A percentile compares a stretch with the other conserved stretches of the same genome.
Evolutionary conservation across 2,797 vertebrate genomes (phyloP).

Genomic region (Gorsachius magnificus): DNA sequence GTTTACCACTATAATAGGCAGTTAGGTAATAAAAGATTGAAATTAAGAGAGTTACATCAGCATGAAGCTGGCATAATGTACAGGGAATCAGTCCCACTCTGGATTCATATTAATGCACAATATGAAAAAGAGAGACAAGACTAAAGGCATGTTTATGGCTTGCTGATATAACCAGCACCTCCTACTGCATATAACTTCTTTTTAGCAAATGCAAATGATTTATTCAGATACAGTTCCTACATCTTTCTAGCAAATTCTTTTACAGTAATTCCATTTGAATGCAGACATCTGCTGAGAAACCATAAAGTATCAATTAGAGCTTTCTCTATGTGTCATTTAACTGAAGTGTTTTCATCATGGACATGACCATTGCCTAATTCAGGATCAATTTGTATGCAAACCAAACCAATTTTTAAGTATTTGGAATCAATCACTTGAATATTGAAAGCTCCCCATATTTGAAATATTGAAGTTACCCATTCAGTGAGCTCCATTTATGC

Average conservation of each 20-base stretch:
- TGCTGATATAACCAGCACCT: constrained; percentile 1
- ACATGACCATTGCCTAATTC: constrained; percentile 48
- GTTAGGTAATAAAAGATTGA: neutral
- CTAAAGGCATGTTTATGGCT: constrained; percentile 22
- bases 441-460: constrained; percentile 26
- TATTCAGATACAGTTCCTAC: constrained; percentile 22
- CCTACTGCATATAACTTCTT: neutral
- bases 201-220: constrained; percentile 29
- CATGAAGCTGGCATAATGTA: neutral
- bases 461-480: constrained; percentile 29
- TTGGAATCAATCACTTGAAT: constrained; percentile 39
- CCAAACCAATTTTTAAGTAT: constrained; percentile 46
- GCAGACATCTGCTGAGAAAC: constrained; percentile 52
- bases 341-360: constrained; percentile 50
- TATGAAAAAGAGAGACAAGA: neutral
- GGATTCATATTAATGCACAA: neutral
- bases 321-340: constrained; percentile 51
- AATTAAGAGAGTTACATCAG: constrained; percentile 3
- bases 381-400: constrained; percentile 58
- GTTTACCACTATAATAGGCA: neutral
- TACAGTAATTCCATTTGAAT: constrained; percentile 43
- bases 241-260: constrained; percentile 34
- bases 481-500: neutral
- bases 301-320: constrained; percentile 50
- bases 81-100: neutral